phyloP scores from a whole-genome alignment of 2,888 invertebrate species.

The Empis livida region DNA sequence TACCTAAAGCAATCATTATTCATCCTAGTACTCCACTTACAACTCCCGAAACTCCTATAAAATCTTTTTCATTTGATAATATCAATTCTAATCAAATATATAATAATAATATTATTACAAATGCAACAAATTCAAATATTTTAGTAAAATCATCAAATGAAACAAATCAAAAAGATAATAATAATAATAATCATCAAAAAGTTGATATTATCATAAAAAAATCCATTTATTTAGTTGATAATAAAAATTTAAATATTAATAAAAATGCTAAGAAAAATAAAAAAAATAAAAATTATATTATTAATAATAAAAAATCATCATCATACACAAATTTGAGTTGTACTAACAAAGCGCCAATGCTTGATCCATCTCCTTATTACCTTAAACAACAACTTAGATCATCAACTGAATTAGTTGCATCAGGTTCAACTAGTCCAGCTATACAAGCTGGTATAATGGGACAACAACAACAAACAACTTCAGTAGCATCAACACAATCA shows the following conservation, averaged over 20 bases:
- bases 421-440: constrained; percentile 13
- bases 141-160: no score
- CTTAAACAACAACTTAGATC: constrained; percentile 27
- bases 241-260: constrained; percentile 4
- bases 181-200: neutral
- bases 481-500: constrained; percentile 17
- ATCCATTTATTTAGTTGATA: constrained; percentile 10
- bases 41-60: neutral
- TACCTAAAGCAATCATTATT: constrained; percentile 1
- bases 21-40: neutral
- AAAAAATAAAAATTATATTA: constrained; percentile 23
- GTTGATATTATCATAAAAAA: neutral
- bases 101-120: no score
- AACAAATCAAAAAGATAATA: neutral
- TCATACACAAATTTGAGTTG: constrained; percentile 12
- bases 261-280: constrained; percentile 13
- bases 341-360: constrained; percentile 35
- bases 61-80: neutral
- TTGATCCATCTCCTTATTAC: constrained; percentile 32
- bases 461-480: constrained; percentile 8
- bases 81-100: neutral
- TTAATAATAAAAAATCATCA: constrained; percentile 11
- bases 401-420: constrained; percentile 21
- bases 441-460: no score
- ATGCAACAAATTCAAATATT: no score